phyloP scores from a whole-genome alignment of 2,797 vertebrate species.

The Phoxinus dragarum region DNA sequence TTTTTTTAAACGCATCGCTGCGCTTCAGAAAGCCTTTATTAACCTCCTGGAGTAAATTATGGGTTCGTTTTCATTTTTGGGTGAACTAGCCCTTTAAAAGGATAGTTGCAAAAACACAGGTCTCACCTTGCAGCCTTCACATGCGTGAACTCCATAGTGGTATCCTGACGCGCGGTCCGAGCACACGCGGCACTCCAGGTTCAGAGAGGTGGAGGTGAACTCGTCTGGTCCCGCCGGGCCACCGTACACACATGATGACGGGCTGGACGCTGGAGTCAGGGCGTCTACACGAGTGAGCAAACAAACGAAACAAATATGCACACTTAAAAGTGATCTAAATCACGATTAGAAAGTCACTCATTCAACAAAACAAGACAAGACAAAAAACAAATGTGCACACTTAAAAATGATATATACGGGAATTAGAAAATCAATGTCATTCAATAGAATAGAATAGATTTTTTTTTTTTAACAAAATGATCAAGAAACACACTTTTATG shows the following conservation, averaged over 20 bases:
- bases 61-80: too few relatives aligned
- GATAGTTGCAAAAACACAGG: neutral
- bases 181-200: conserved; percentile 94
- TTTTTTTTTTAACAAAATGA: too few relatives aligned
- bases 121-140: conserved; percentile 93
- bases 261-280: conserved; percentile 94
- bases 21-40: too few relatives aligned
- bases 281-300: conserved; percentile 77
- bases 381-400: neutral
- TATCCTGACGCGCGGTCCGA: conserved; percentile 96
- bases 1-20: too few relatives aligned
- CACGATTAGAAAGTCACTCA: neutral
- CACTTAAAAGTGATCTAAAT: neutral
- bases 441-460: neutral
- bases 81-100: too few relatives aligned
- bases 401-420: neutral
- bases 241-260: conserved; percentile 85
- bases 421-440: neutral
- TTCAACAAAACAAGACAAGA: neutral
- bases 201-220: conserved; percentile 80
- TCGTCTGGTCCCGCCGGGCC: conserved; percentile 80
- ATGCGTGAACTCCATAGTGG: conserved; percentile 97
- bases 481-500: neutral
- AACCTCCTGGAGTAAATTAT: too few relatives aligned
- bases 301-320: neutral